phyloP scores from a whole-genome alignment of 2,888 invertebrate species.

The Xestia sexstrigata region DNA sequence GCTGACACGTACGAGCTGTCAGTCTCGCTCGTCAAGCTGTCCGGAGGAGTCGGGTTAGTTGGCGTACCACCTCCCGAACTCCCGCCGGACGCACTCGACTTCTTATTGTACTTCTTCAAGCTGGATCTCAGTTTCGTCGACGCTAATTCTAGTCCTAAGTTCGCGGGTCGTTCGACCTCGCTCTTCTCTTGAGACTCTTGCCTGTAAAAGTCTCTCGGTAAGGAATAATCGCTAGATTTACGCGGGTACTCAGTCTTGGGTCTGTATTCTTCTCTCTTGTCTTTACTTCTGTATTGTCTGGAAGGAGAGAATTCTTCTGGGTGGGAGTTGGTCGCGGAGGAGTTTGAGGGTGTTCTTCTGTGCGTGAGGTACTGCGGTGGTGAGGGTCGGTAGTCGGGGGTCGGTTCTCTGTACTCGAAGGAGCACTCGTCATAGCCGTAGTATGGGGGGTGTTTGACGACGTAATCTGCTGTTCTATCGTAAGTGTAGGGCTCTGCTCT shows the following conservation, averaged over 20 bases:
- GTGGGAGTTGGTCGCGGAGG: constrained; percentile 91
- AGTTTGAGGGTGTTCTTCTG: constrained; percentile 95
- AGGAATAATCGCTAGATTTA: constrained; percentile 81
- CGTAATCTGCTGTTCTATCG: constrained; percentile 86
- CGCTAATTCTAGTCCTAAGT: constrained; percentile 92
- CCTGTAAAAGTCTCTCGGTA: constrained; percentile 84
- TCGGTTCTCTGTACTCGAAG: constrained; percentile 83
- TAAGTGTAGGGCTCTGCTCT: constrained; percentile 81
- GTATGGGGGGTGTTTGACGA: constrained; percentile 85
- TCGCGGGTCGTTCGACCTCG: constrained; percentile 85
- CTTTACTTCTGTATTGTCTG: constrained; percentile 78
- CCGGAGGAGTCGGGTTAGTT: constrained; percentile 96
- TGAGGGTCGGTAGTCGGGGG: constrained; percentile 81
- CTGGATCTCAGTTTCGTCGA: constrained; percentile 94
- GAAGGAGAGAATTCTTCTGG: constrained; percentile 87
- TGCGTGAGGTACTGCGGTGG: constrained; percentile 89
- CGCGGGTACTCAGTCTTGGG: constrained; percentile 84
- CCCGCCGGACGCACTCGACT: constrained; percentile 89
- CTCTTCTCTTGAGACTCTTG: constrained; percentile 81
- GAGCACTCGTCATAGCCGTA: constrained; percentile 85
- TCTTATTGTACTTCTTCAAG: constrained; percentile 93
- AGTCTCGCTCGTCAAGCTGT: constrained; percentile 95
- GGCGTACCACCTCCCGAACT: constrained; percentile 93
- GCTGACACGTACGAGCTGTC: constrained; percentile 97
- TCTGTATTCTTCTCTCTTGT: constrained; percentile 78